Conservation (phyloP, 2,888 invertebrate species). For the Harpalus rufipes region DNA sequence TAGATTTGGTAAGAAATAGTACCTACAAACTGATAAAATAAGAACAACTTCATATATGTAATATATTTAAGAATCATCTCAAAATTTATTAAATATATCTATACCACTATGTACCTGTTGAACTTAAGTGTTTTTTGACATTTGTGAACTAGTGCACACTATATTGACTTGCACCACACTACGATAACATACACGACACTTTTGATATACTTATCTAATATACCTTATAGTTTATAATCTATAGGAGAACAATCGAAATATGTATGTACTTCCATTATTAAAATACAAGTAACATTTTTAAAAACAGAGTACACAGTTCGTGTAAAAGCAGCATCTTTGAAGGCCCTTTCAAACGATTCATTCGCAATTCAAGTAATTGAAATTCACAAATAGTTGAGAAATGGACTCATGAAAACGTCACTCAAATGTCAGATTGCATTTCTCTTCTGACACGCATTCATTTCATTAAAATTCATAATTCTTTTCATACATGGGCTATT, state of each 20-base stretch:
- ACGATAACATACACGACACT: too few relatives aligned
- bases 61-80: too few relatives aligned
- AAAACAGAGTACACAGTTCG: not conserved
- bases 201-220: too few relatives aligned
- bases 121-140: too few relatives aligned
- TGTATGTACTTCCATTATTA: not conserved
- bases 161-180: too few relatives aligned
- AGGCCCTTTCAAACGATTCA: not conserved
- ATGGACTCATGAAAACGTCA: not conserved
- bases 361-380: not conserved
- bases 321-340: not conserved
- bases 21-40: too few relatives aligned
- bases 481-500: constrained; percentile 28
- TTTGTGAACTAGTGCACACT: too few relatives aligned
- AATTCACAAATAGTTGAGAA: not conserved
- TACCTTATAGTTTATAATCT: too few relatives aligned
- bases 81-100: too few relatives aligned
- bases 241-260: not conserved
- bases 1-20: too few relatives aligned
- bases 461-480: constrained; percentile 44
- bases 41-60: too few relatives aligned
- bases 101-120: too few relatives aligned
- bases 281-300: not conserved
- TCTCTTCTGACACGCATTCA: constrained; percentile 4
- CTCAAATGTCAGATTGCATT: not conserved